Percentiles rank a stretch among this genome's conserved stretches.
These are phyloP conservation scores for Oophaga sylvatica DNA, from an alignment of 2,797 vertebrate genomes.

Conservation along the genomic window DNA sequence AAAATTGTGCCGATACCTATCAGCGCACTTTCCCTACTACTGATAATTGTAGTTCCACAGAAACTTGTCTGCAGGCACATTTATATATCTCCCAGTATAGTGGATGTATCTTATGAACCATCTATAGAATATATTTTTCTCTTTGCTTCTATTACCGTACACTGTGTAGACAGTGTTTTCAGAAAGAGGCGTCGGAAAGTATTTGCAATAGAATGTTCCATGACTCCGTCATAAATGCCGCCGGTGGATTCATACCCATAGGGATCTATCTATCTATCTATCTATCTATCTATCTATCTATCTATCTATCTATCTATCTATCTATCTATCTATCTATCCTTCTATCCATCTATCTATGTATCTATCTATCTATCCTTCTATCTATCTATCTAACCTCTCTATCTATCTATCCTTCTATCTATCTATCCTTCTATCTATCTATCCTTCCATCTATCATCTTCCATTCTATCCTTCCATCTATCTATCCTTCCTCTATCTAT, in stretches of 20 bases:
- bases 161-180: background rate
- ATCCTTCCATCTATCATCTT: no score
- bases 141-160: background rate
- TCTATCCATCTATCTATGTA: background rate
- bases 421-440: background rate
- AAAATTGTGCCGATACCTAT: background rate
- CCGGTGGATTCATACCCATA: background rate
- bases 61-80: background rate
- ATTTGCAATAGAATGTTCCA: constrained; percentile 8
- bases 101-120: background rate
- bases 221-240: background rate
- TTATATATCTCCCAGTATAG: background rate
- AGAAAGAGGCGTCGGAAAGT: background rate
- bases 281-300: no score
- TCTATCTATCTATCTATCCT: background rate
- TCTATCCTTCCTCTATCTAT: no score
- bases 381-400: background rate
- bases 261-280: no score
- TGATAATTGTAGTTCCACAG: constrained; percentile 1
- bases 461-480: background rate
- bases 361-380: background rate
- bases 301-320: background rate
- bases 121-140: background rate
- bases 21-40: background rate
- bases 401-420: background rate